Percentiles rank a stretch among this genome's conserved stretches.
Evolutionary conservation across 2,797 vertebrate species (phyloP).

Genomic region (Catamblyrhynchus diadema): DNA sequence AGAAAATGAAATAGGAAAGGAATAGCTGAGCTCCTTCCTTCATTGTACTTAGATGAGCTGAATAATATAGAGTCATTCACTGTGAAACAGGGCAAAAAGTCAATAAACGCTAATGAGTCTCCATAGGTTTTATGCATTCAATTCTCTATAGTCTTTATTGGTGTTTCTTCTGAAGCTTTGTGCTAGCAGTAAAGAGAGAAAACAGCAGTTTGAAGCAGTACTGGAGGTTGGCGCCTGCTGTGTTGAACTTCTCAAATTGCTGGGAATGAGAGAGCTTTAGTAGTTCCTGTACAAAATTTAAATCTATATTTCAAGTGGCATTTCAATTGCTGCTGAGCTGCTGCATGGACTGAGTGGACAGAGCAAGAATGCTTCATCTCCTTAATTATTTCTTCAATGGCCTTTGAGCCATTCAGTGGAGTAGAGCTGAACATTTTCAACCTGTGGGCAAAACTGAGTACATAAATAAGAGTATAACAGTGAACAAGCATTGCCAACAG

Average conservation of each 20-base stretch:
- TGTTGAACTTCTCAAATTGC: neutral
- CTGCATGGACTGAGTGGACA: neutral
- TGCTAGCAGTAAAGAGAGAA: neutral
- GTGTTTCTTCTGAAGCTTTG: neutral
- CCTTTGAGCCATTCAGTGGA: neutral
- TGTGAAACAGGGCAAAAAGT: neutral
- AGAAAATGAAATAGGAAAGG: neutral
- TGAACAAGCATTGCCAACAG: neutral
- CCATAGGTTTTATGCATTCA: neutral
- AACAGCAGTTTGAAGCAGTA: neutral
- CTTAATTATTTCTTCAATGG: neutral
- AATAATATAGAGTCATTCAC: neutral
- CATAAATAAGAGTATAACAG: neutral
- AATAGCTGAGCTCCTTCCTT: neutral
- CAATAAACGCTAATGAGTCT: neutral
- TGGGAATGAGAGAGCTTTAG: neutral
- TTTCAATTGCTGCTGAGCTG: neutral
- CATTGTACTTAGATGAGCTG: neutral
- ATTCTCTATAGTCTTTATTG: neutral
- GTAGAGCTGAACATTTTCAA: neutral
- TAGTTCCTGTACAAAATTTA: neutral
- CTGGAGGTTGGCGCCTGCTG: neutral
- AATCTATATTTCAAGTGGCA: neutral
- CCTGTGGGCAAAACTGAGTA: neutral
- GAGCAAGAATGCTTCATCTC: neutral